phyloP scores from a whole-genome alignment of 1,140 invertebrate genomes.

The Drosophila mayri region DNA sequence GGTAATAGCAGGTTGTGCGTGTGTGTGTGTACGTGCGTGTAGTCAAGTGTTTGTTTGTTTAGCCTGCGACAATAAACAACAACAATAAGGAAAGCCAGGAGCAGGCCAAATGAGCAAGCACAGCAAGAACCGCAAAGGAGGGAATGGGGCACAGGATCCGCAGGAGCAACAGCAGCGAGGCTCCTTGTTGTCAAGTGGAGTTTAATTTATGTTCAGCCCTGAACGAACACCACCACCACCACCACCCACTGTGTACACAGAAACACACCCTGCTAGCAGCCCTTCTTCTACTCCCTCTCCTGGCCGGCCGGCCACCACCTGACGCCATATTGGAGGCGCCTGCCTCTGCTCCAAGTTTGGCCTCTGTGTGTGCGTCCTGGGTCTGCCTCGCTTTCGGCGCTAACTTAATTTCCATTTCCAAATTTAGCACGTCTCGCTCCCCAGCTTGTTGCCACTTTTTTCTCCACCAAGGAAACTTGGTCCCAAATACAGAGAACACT shows the following conservation, averaged over 20 bases:
- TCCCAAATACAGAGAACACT: slow-evolving; percentile 1
- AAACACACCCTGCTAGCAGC: not conserved
- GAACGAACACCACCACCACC: slow-evolving; percentile 11
- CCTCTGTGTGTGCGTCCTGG: slow-evolving; percentile 3
- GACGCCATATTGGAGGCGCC: slow-evolving; percentile 51
- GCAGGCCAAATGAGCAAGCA: slow-evolving; percentile 31
- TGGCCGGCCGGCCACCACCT: slow-evolving; percentile 33
- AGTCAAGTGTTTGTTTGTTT: slow-evolving; percentile 64
- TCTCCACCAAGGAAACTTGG: not conserved
- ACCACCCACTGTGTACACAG: slow-evolving; percentile 3
- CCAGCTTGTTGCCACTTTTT: not conserved
- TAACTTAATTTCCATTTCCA: slow-evolving; percentile 80
- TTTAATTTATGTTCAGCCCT: slow-evolving; percentile 62
- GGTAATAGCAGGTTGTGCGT: slow-evolving; percentile 1
- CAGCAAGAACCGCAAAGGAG: slow-evolving; percentile 28
- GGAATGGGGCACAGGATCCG: not conserved
- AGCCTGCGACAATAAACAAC: slow-evolving; percentile 59
- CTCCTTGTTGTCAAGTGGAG: slow-evolving; percentile 59
- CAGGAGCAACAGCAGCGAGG: slow-evolving; percentile 25
- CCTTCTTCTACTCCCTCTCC: not conserved
- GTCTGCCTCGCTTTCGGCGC: slow-evolving; percentile 40
- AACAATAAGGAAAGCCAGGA: slow-evolving; percentile 31
- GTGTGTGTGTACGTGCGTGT: slow-evolving; percentile 42
- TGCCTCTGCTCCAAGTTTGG: slow-evolving; percentile 28
- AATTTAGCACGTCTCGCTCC: slow-evolving; percentile 73